Percentiles rank a stretch among this genome's conserved stretches.
phyloP scores from a whole-genome alignment of 2,113 vertebrate genomes.

The Mugil cephalus region DNA sequence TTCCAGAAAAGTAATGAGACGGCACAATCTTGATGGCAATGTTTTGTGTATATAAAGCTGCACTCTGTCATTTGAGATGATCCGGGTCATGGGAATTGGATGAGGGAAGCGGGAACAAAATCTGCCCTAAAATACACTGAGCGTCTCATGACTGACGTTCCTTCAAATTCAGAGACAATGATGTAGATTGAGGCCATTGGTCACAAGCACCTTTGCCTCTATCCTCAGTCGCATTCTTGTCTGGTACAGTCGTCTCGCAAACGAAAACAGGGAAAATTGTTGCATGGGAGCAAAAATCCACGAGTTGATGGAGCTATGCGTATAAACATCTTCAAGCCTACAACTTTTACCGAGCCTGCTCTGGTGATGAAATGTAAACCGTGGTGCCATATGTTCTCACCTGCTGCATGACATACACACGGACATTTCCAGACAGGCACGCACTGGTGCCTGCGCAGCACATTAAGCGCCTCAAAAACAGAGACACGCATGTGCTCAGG shows the following conservation, averaged over 20 bases:
- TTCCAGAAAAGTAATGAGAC: constrained; percentile 9
- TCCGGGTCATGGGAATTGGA: constrained; percentile 47
- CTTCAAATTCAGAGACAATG: no score
- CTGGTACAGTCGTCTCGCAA: neutral
- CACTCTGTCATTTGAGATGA: constrained; percentile 39
- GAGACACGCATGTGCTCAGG: constrained; percentile 32
- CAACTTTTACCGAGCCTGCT: constrained; percentile 40
- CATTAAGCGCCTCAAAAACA: constrained; percentile 27
- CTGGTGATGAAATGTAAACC: constrained; percentile 57
- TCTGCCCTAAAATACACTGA: constrained; percentile 20
- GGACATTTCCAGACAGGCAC: constrained; percentile 48
- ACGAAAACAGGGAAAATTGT: neutral
- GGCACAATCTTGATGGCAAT: neutral
- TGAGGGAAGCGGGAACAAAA: constrained; percentile 10
- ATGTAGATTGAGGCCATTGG: neutral
- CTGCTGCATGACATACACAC: constrained; percentile 50
- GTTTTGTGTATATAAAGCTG: neutral
- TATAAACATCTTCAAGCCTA: constrained; percentile 30
- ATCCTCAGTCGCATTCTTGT: neutral
- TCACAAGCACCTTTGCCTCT: constrained; percentile 22
- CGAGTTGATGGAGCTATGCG: constrained; percentile 17
- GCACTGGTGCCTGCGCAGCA: constrained; percentile 19
- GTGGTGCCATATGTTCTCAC: constrained; percentile 54
- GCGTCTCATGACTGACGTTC: constrained; percentile 20
- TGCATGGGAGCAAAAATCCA: constrained; percentile 12